Base-by-base conservation (phyloP, 2,797 vertebrate species). In the Amphiprion clarkii region DNA sequence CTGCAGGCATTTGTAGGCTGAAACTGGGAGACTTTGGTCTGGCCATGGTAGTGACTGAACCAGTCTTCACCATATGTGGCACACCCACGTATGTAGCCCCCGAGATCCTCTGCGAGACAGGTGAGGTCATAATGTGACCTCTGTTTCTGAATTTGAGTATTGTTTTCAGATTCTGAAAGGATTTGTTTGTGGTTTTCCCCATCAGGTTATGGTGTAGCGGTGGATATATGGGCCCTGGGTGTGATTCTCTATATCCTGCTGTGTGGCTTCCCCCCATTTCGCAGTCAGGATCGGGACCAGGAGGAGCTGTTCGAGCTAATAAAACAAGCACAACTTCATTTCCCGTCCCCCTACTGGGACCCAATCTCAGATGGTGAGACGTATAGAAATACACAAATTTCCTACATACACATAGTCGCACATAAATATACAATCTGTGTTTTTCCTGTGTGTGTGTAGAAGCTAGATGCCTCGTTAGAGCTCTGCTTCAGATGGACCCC, bases 1-100 rank as follows among this genome's bases (percentile, higher is more conserved):
- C 92, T 60, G 95, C 95, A 83, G 96, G 96, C 84, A 92, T 95
- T 56, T 95, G 91, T 29, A 96, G 95, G 25, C 90, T 99, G 91
- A 99, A 99, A 89, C 87, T 99, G 86, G 97, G 96, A 63, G 98
- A 99, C 90, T 99, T 99, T 71, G 98, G 98, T 71, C 96, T 99
- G 25, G 98, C 98, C 27, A 96, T 98, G 91, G 94, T 96, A 42
- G 96, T 99, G 76, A 97, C 96, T 1, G 97, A 98, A 80, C 98
- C 97, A 1, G 95, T 99, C 87, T 99, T 97, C 88, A 99, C 98
- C 4, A 96, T 99, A 29, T 99, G 98, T 79, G 98, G 98, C 73
- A 99, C 98, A 19, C 98, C 98, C 3, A 99, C 98, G 0, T 99
- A 99, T 3, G 98, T 99, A 40, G 98, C 98, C 57, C 98, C 98